Conservation (phyloP, 2,113 vertebrate genomes). For the Mirounga angustirostris region DNA sequence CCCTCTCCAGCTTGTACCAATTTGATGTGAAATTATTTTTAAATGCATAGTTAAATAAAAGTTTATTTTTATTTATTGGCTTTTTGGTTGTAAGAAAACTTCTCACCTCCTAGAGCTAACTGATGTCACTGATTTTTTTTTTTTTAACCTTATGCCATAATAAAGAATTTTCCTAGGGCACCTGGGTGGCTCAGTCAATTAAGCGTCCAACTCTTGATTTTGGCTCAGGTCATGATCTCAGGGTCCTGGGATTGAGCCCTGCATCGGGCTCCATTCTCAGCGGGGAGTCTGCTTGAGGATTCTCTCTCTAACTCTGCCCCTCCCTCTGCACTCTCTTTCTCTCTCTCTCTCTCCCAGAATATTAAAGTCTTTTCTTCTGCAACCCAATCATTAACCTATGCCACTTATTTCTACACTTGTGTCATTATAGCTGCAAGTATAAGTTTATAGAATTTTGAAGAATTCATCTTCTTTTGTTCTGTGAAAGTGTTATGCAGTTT, state of each 20-base stretch:
- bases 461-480: neutral
- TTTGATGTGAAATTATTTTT: neutral
- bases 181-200: neutral
- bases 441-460: neutral
- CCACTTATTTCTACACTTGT: neutral
- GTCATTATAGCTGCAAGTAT: neutral
- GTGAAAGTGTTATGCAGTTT: neutral
- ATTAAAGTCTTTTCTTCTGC: neutral
- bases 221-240: neutral
- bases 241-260: neutral
- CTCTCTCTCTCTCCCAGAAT: neutral
- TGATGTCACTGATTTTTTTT: neutral
- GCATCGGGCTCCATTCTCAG: neutral
- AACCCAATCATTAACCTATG: neutral
- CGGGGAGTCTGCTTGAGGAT: neutral
- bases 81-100: neutral
- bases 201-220: neutral
- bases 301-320: neutral
- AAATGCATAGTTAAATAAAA: neutral
- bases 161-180: neutral
- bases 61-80: neutral
- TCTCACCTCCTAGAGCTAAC: neutral
- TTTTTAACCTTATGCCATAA: neutral
- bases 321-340: neutral
- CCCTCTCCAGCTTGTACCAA: neutral